A percentile compares a stretch with the other conserved stretches of the same genome.
These are phyloP conservation scores for Spisula solida DNA, from an alignment of 2,888 invertebrate species.

Conservation along the genomic window DNA sequence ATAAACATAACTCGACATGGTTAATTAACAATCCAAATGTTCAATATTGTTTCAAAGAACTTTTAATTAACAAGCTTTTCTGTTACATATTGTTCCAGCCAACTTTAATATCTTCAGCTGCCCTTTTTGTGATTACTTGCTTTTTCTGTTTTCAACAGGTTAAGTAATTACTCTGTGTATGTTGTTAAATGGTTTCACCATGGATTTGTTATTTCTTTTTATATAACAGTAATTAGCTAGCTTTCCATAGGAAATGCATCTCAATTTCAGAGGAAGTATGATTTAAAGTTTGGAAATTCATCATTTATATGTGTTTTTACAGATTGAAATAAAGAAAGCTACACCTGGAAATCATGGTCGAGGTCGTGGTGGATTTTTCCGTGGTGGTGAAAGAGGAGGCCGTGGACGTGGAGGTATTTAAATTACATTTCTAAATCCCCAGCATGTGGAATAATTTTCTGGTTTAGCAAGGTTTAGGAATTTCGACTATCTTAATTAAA, in stretches of 20 bases:
- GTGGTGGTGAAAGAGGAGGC: slow-evolving; percentile 80
- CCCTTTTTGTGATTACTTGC: slow-evolving; percentile 43
- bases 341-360: slow-evolving; percentile 90
- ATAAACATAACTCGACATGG: slow-evolving; percentile 94
- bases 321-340: slow-evolving; percentile 95
- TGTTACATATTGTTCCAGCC: slow-evolving; percentile 37
- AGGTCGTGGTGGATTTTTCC: slow-evolving; percentile 78
- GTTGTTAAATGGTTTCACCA: slow-evolving; percentile 55
- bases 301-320: slow-evolving; percentile 34
- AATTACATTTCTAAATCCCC: no score
- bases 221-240: slow-evolving; percentile 45
- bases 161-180: slow-evolving; percentile 65
- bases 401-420: slow-evolving; percentile 71
- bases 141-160: slow-evolving; percentile 69
- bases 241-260: slow-evolving; percentile 28
- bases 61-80: slow-evolving; percentile 12
- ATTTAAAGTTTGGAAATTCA: not conserved
- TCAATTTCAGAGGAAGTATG: not conserved
- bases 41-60: slow-evolving; percentile 23
- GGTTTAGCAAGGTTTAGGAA: no score
- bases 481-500: no score
- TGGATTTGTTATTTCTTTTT: slow-evolving; percentile 44
- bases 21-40: slow-evolving; percentile 53
- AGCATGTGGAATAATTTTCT: no score
- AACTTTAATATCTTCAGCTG: slow-evolving; percentile 35